These are phyloP conservation scores for Sepiola atlantica DNA, from an alignment of 2,888 invertebrate genomes.

Conservation along the genomic window DNA sequence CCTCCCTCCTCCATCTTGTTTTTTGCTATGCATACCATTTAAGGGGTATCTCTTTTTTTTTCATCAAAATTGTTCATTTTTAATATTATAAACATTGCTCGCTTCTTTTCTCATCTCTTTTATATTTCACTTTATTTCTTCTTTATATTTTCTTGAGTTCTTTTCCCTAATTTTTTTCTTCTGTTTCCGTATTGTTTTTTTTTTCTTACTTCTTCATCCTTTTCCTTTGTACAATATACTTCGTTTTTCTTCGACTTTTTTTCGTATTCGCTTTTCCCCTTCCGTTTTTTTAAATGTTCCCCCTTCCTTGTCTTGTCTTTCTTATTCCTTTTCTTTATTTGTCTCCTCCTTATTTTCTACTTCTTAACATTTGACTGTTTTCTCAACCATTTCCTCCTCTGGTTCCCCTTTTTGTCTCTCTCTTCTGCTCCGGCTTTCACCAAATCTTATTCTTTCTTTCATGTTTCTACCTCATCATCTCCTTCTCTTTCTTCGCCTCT, in stretches of 20 bases:
- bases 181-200: not conserved
- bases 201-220: not conserved
- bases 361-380: not conserved
- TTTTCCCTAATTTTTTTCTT: not conserved
- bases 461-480: not conserved
- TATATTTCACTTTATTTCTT: not conserved
- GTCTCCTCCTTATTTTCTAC: not conserved
- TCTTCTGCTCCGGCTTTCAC: fast-evolving
- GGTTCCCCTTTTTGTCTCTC: not conserved
- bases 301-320: not conserved
- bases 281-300: not conserved
- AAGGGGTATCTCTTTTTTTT: too few relatives aligned
- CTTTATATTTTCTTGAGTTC: not conserved
- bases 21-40: not conserved
- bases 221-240: not conserved
- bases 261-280: not conserved
- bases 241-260: not conserved
- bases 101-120: not conserved
- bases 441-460: not conserved
- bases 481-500: not conserved
- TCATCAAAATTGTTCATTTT: too few relatives aligned
- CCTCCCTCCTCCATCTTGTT: not conserved
- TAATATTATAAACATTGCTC: not conserved
- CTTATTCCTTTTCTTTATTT: not conserved
- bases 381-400: not conserved